Evolutionary conservation across 1,140 invertebrate species (phyloP).

Genomic region (Caenorhabditis brenneri): DNA sequence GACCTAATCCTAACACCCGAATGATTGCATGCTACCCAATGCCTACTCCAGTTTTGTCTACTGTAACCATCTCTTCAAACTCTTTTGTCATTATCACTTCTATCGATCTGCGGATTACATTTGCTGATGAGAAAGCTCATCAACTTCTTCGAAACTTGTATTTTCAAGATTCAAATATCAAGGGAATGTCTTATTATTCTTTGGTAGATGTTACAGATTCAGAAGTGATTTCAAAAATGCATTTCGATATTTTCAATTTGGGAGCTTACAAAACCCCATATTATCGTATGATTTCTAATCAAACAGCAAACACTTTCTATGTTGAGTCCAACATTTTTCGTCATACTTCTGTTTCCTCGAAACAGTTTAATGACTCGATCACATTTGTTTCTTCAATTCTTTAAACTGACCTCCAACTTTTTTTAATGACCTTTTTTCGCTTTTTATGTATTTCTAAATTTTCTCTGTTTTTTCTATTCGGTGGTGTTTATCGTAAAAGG

Average conservation of each 20-base stretch:
- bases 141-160: not conserved
- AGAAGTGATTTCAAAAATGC: slow-evolving; percentile 39
- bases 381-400: slow-evolving; percentile 38
- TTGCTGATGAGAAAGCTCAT: slow-evolving; percentile 52
- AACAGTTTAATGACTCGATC: slow-evolving; percentile 29
- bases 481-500: too few relatives aligned
- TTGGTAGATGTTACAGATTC: slow-evolving; percentile 44
- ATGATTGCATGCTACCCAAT: slow-evolving; percentile 45
- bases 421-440: slow-evolving; percentile 2
- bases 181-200: slow-evolving; percentile 46
- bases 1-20: not conserved
- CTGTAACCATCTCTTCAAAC: slow-evolving; percentile 40
- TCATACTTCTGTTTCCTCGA: slow-evolving; percentile 27
- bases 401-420: slow-evolving; percentile 4
- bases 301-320: not conserved
- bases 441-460: not conserved
- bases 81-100: slow-evolving; percentile 44
- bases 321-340: slow-evolving; percentile 44
- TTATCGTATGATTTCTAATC: slow-evolving; percentile 33
- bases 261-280: slow-evolving; percentile 45
- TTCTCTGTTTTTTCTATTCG: too few relatives aligned
- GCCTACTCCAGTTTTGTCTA: slow-evolving; percentile 40
- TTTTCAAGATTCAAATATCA: slow-evolving; percentile 18
- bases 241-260: slow-evolving; percentile 40
- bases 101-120: slow-evolving; percentile 17